A percentile compares a stretch with the other conserved stretches of the same genome.
phyloP scores from a whole-genome alignment of 2,113 vertebrate genomes.

The Macrotis lagotis region DNA sequence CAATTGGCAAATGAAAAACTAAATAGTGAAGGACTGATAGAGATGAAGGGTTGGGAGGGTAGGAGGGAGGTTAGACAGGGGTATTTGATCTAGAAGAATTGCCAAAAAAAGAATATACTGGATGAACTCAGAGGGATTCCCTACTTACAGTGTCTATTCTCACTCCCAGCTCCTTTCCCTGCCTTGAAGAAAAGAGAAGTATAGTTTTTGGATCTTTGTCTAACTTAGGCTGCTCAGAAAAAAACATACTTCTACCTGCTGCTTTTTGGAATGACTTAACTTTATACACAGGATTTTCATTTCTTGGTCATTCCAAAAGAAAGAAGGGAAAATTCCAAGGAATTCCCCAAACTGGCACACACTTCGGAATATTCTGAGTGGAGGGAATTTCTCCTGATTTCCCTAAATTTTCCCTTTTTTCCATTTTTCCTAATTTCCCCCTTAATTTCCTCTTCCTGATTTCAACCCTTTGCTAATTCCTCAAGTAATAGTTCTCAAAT shows the following conservation, averaged over 20 bases:
- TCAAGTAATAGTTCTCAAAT: background rate
- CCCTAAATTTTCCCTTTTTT: constrained; percentile 15
- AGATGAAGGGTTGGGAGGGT: background rate
- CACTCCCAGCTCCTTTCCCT: too few species aligned
- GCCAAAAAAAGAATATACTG: background rate
- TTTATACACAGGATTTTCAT: background rate
- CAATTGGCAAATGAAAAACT: background rate
- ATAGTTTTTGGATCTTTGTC: background rate
- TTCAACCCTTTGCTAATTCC: background rate
- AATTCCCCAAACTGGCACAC: fast-evolving
- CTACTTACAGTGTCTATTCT: background rate
- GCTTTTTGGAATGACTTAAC: background rate
- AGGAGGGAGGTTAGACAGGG: background rate
- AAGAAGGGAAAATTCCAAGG: background rate
- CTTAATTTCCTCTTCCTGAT: constrained; percentile 18
- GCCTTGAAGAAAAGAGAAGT: background rate
- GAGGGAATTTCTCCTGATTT: background rate
- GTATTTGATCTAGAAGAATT: background rate
- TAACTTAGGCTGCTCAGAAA: too few species aligned
- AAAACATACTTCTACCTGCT: background rate
- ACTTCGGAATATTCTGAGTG: background rate
- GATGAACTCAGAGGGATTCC: background rate
- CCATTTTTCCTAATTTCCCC: background rate
- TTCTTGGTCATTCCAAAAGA: background rate
- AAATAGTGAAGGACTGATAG: background rate